Evolutionary conservation across 1,140 invertebrate genomes (phyloP), one percentile per base, ranked within the genome.

Genomic region (Thereuonema tuberculata): DNA sequence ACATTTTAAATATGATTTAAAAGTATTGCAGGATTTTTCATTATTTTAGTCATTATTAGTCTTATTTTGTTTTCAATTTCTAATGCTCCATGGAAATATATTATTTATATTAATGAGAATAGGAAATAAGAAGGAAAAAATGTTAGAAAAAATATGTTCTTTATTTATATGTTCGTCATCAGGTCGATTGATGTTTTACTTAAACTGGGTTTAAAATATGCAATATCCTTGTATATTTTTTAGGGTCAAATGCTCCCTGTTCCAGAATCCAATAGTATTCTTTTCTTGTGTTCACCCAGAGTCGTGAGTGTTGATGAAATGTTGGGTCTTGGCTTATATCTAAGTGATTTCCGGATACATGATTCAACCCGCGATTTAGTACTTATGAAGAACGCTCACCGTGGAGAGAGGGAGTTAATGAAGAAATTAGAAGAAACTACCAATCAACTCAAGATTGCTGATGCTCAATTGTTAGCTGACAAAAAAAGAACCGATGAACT

Each of bases 221-320:
- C n/a, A n/a, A n/a, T n/a, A n/a, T n/a, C n/a, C n/a, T n/a, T n/a
- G n/a, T n/a, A n/a, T n/a, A n/a, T 50, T 5, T 56, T 66, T 23
- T 64, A 66, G 49, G 73, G 73, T 61, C 71, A 75, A 63, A 75
- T 75, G 72, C 66, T 74, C 1, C 69, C 67, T 64, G 29, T 74
- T 56, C 66, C 67, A 15, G 69, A 70, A 53, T 66, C 64, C 2
- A 57, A 67, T 48, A 61, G 66, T 58, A 70, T 75, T 62, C 66
- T 75, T n/a, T 75, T 72, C 61, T 67, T 75, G 12, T 68, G 72
- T 43, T 74, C 74, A 1, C 74, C 73, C 0, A 63, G 72, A 20
- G 61, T 74, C 23, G 61, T 67, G n/a, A 68, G 67, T 46, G 63
- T 75, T 0, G 69, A 69, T 47, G 72, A 75, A 55, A 62, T 75